Conservation (phyloP, 2,888 invertebrate genomes). For the Creontiades dilutus region DNA sequence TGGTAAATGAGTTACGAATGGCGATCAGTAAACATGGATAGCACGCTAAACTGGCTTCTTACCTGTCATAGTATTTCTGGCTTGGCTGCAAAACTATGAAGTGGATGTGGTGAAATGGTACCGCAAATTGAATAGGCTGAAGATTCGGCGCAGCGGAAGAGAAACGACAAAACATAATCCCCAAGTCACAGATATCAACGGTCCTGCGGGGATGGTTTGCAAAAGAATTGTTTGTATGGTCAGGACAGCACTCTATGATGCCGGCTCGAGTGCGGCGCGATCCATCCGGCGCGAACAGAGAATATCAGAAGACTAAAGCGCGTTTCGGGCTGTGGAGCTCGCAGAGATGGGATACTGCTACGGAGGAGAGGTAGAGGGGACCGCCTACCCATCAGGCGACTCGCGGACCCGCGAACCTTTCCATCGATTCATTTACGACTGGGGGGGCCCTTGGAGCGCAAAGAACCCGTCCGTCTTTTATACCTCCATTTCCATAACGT, state of each 20-base stretch:
- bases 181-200: not conserved
- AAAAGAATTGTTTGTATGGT: not conserved
- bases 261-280: not conserved
- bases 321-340: slow-evolving; percentile 31
- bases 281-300: slow-evolving; percentile 33
- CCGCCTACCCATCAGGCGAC: slow-evolving; percentile 47
- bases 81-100: not conserved
- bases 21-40: not conserved
- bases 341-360: not conserved
- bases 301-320: slow-evolving; percentile 48
- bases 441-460: slow-evolving; percentile 31
- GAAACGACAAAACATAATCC: slow-evolving; percentile 42
- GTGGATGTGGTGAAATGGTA: not conserved
- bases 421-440: slow-evolving; percentile 53
- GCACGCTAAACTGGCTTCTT: not conserved
- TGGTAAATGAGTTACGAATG: not conserved
- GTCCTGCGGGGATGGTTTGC: not conserved
- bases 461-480: slow-evolving; percentile 47
- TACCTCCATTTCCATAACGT: slow-evolving; percentile 52
- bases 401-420: slow-evolving; percentile 57
- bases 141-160: not conserved
- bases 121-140: not conserved
- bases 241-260: slow-evolving; percentile 6
- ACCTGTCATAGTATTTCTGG: slow-evolving; percentile 32
- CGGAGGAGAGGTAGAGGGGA: slow-evolving; percentile 28